phyloP scores from a whole-genome alignment of 1,140 invertebrate species.

The Drosophila kurseongensis region DNA sequence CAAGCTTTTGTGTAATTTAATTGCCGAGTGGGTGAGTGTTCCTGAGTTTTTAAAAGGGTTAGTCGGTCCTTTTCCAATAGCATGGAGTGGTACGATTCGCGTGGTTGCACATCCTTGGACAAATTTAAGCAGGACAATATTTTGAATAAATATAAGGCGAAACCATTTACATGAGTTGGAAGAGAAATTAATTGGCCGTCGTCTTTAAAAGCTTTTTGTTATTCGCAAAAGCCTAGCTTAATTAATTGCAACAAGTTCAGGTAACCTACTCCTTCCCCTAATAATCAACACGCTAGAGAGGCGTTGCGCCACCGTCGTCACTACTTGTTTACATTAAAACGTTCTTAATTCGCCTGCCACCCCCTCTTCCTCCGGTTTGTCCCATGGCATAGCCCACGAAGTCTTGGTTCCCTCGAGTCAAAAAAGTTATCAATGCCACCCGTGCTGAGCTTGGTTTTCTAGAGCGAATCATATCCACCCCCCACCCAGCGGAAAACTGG shows the following conservation, averaged over 20 bases:
- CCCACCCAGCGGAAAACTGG: slow-evolving; percentile 2
- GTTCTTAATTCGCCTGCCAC: slow-evolving; percentile 2
- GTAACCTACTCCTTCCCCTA: not conserved
- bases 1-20: slow-evolving; percentile 55
- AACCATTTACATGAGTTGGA: slow-evolving; percentile 2
- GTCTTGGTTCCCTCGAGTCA: not conserved
- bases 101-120: slow-evolving; percentile 4
- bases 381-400: not conserved
- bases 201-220: slow-evolving; percentile 7
- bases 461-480: slow-evolving; percentile 19
- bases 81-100: not conserved
- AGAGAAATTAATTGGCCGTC: not conserved
- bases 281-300: slow-evolving; percentile 7
- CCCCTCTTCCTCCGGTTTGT: not conserved
- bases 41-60: not conserved
- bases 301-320: slow-evolving; percentile 10
- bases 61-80: not conserved
- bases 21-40: slow-evolving; percentile 15
- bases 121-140: slow-evolving; percentile 5
- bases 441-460: slow-evolving; percentile 35
- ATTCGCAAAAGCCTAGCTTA: slow-evolving; percentile 2
- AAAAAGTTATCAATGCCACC: slow-evolving; percentile 62
- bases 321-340: slow-evolving; percentile 46
- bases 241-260: slow-evolving; percentile 22
- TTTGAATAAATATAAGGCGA: slow-evolving; percentile 44